A percentile compares a stretch with the other conserved stretches of the same genome.
Evolutionary conservation across 2,888 invertebrate species (phyloP).

Genomic region (Stegana nigrithorax): DNA sequence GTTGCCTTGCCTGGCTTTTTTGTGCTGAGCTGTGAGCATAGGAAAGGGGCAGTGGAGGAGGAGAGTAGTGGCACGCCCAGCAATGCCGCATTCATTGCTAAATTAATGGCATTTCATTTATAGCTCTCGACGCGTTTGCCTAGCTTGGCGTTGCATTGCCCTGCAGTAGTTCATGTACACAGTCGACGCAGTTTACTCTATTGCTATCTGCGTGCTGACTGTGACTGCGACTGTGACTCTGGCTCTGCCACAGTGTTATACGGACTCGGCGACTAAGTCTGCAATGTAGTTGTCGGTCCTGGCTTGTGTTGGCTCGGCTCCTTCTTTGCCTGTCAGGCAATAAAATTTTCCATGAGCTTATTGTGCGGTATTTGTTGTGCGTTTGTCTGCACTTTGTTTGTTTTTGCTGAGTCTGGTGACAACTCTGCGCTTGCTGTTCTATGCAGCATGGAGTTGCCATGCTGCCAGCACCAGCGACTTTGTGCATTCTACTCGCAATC

Average conservation of each 20-base stretch:
- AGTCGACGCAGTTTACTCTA: slow-evolving; percentile 46
- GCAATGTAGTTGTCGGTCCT: too few species aligned
- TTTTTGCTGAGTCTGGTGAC: neutral
- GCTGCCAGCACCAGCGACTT: neutral
- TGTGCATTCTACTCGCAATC: neutral
- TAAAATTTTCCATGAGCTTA: neutral
- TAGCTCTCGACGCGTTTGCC: slow-evolving; percentile 39
- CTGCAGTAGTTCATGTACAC: too few species aligned
- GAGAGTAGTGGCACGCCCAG: slow-evolving; percentile 15
- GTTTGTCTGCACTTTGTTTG: neutral
- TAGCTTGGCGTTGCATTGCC: neutral
- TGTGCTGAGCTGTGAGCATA: too few species aligned
- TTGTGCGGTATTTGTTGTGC: neutral
- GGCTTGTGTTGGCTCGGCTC: slow-evolving; percentile 44
- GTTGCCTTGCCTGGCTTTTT: too few species aligned
- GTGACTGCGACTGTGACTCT: too few species aligned
- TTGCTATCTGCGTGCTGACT: too few species aligned
- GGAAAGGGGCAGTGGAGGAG: neutral
- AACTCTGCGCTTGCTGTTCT: neutral
- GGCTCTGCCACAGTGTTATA: too few species aligned
- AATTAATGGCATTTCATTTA: slow-evolving; percentile 63
- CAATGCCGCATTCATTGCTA: slow-evolving; percentile 59
- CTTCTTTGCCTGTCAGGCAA: slow-evolving; percentile 30
- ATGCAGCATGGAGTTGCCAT: neutral
- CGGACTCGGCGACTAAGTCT: too few species aligned